phyloP scores from a whole-genome alignment of 53 echinoderm and acorn worm genomes.

The Mesocentrotus franciscanus region DNA sequence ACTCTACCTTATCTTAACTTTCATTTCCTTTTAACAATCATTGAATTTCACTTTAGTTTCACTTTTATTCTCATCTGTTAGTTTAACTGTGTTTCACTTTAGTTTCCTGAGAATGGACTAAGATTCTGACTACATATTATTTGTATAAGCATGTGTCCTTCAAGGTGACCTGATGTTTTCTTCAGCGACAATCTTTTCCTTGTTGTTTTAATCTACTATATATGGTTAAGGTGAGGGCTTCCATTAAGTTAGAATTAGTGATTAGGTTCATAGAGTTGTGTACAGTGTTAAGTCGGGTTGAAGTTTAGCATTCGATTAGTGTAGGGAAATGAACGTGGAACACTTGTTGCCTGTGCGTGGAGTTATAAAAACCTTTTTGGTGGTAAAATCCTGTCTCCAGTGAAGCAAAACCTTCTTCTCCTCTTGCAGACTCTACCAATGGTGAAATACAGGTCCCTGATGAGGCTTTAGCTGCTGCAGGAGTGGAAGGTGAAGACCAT shows the following conservation, averaged over 20 bases:
- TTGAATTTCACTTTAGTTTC: neutral
- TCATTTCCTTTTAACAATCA: neutral
- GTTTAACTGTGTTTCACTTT: neutral
- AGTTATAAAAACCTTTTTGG: neutral
- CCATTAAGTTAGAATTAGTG: no score
- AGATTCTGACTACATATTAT: neutral
- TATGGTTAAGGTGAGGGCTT: no score
- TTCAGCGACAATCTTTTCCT: neutral
- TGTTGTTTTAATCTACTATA: no score
- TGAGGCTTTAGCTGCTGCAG: conserved; percentile 22
- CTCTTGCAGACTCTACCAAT: neutral
- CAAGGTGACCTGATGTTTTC: no score
- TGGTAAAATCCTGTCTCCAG: neutral
- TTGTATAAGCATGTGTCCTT: neutral
- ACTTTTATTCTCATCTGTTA: neutral
- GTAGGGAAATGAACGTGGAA: no score
- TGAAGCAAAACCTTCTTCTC: neutral
- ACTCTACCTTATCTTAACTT: neutral
- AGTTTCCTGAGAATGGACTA: neutral
- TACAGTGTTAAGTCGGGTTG: no score
- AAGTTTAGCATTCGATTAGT: no score
- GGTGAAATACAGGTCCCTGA: neutral
- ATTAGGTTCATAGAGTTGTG: no score
- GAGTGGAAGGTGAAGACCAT: conserved; percentile 57
- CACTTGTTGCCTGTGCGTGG: no score